Evolutionary conservation across 2,113 vertebrate genomes (phyloP), one percentile per base, ranked within the genome.

Genomic region (Spea multiplicata): DNA sequence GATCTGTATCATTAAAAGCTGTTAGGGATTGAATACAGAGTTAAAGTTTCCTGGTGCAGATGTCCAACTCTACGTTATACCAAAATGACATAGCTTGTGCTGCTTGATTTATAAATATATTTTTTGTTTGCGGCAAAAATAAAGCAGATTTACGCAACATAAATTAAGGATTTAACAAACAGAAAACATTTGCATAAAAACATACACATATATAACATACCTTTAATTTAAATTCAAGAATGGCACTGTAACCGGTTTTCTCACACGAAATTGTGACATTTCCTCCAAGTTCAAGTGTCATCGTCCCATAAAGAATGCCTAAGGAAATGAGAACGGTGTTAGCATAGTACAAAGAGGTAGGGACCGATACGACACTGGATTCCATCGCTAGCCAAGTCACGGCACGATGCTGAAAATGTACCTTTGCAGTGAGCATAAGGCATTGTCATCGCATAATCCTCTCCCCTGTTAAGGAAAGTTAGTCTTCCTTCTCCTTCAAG

Each of bases 371-470:
- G 30, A 30, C 30, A 30, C 30, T 30, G 30, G 30, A 30, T 30
- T 30, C 30, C 30, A 30, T 30, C 30, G 30, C 30, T 30, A 30
- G 2, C 30, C 30, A 30, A 30, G 30, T 30, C 30, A 30, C 30
- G 55, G 14, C 59, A 61, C 10, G 10, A 61, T 61, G 50, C 10
- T 61, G 59, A n/a, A 12, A 61, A 2, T 0, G 59, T 89, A 99
- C 97, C 97, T 98, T 99, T 99, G 86, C 97, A 99, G 86, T 99
- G 97, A 84, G 97, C 97, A 57, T 99, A 99, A 66, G 97, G 97
- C 96, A 99, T 99, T 80, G 96, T 97, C 95, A 99, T 99, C 53
- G 95, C 88, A 44, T 99, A 99, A 86, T 99, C 97, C 86, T 99
- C 97, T 66, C 97, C 97, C 82, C 97, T 90, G 74, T 97, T 99